Percentiles rank a stretch among this genome's conserved stretches.
phyloP scores from a whole-genome alignment of 2,888 invertebrate genomes.

The Apoda limacodes region DNA sequence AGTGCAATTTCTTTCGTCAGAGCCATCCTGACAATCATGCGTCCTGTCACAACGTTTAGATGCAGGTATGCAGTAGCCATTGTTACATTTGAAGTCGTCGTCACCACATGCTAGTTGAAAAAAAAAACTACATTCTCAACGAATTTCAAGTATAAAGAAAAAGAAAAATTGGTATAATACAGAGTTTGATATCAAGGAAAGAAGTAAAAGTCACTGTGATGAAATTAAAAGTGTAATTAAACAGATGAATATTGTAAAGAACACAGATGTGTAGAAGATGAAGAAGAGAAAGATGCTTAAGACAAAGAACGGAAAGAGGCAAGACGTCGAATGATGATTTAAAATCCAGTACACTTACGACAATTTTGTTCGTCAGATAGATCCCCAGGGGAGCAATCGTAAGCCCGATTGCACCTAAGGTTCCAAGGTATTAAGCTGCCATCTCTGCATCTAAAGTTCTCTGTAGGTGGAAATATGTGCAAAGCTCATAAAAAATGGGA shows the following conservation, averaged over 20 bases:
- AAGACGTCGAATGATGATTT: constrained; percentile 9
- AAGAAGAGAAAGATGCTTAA: constrained; percentile 16
- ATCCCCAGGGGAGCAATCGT: constrained; percentile 75
- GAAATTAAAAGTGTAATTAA: constrained; percentile 1
- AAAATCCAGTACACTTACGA: constrained; percentile 70
- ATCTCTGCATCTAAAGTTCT: constrained; percentile 75
- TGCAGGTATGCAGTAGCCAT: constrained; percentile 72
- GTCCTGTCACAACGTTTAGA: constrained; percentile 67
- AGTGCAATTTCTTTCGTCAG: constrained; percentile 68
- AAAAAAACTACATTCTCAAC: constrained; percentile 35
- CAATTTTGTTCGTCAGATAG: constrained; percentile 82
- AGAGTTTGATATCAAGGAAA: too few relatives aligned
- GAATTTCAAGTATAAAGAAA: constrained; percentile 10
- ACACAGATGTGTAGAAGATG: too few relatives aligned
- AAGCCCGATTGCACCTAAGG: constrained; percentile 72
- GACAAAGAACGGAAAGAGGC: constrained; percentile 17
- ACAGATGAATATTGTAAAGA: constrained; percentile 2
- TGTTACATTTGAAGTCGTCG: constrained; percentile 73
- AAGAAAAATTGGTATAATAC: constrained; percentile 2
- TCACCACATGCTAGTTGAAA: constrained; percentile 68
- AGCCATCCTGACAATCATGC: constrained; percentile 69
- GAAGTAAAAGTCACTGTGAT: too few relatives aligned
- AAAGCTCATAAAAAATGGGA: constrained; percentile 26
- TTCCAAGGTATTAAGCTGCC: constrained; percentile 70
- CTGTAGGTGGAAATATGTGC: constrained; percentile 52